phyloP scores from a whole-genome alignment of 2,797 vertebrate genomes.

The Lates japonicus region DNA sequence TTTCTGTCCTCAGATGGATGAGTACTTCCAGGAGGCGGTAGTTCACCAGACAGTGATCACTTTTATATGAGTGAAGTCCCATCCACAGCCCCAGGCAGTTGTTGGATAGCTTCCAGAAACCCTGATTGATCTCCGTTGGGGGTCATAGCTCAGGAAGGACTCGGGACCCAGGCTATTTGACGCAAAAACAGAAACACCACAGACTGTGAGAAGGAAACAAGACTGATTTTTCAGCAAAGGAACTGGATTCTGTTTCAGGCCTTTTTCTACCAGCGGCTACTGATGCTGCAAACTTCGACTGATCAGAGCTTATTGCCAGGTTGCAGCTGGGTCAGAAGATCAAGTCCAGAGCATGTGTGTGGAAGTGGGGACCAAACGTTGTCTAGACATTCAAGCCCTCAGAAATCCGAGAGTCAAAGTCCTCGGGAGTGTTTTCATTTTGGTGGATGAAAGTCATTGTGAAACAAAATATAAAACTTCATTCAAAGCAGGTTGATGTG shows the following conservation, averaged over 20 bases:
- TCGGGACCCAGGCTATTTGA: conserved; percentile 56
- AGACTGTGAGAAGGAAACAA: conserved; percentile 16
- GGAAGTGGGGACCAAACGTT: conserved; percentile 74
- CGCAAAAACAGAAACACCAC: conserved; percentile 39
- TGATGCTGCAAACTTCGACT: conserved; percentile 47
- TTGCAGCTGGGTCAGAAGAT: conserved; percentile 73
- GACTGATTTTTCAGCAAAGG: conserved; percentile 13
- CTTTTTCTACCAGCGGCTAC: conserved; percentile 24
- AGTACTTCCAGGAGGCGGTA: conserved; percentile 98
- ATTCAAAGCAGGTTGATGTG: conserved; percentile 16
- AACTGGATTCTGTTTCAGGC: conserved; percentile 42
- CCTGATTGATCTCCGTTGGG: conserved; percentile 39
- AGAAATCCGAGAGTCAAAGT: conserved; percentile 27
- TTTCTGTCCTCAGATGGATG: conserved; percentile 92
- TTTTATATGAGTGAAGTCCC: conserved; percentile 25
- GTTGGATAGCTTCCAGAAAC: conserved; percentile 45
- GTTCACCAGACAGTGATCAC: conserved; percentile 88
- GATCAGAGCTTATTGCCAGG: conserved; percentile 31
- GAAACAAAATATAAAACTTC: conserved; percentile 20
- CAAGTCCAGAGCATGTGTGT: conserved; percentile 75
- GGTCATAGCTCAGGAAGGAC: conserved; percentile 76
- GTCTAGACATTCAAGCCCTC: conserved; percentile 45
- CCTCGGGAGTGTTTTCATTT: conserved; percentile 48
- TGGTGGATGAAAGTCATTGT: conserved; percentile 58
- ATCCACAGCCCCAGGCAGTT: conserved; percentile 50